A percentile compares a stretch with the other conserved stretches of the same genome.
These are phyloP conservation scores for Thamnophis sirtalis DNA, from an alignment of 2,113 vertebrate species.

Conservation along the genomic window DNA sequence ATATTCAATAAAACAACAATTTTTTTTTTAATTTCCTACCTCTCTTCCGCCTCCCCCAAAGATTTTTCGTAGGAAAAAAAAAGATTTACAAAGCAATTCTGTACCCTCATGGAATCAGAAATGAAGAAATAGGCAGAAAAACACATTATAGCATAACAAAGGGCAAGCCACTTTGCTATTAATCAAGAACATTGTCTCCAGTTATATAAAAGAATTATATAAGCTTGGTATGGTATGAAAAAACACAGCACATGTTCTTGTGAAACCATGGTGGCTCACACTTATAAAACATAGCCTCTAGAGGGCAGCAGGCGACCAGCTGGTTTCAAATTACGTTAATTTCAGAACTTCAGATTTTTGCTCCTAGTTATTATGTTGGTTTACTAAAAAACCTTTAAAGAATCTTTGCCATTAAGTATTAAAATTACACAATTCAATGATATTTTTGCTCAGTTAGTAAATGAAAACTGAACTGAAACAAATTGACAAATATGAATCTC, in stretches of 20 bases:
- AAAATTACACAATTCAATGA: conserved; percentile 55
- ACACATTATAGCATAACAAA: conserved; percentile 13
- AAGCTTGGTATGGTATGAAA: conserved; percentile 52
- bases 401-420: conserved; percentile 16
- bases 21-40: neutral
- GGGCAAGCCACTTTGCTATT: conserved; percentile 13
- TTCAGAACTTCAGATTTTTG: conserved; percentile 50
- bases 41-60: neutral
- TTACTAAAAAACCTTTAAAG: conserved; percentile 47
- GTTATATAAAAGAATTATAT: conserved; percentile 47
- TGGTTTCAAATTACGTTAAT: conserved; percentile 11
- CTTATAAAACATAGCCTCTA: conserved; percentile 44
- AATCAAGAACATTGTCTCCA: conserved; percentile 28
- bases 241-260: conserved; percentile 26
- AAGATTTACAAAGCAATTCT: neutral
- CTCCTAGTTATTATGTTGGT: conserved; percentile 55
- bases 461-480: conserved; percentile 35
- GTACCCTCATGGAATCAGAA: neutral
- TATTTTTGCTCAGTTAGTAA: conserved; percentile 39
- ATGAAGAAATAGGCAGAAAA: conserved; percentile 3
- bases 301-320: conserved; percentile 65
- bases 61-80: neutral
- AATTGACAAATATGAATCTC: conserved; percentile 29
- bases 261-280: conserved; percentile 11
- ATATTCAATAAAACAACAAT: neutral